Percentiles rank a stretch among this genome's conserved stretches.
phyloP scores from a whole-genome alignment of 2,888 invertebrate species.

The Orthonychiurus folsomi region DNA sequence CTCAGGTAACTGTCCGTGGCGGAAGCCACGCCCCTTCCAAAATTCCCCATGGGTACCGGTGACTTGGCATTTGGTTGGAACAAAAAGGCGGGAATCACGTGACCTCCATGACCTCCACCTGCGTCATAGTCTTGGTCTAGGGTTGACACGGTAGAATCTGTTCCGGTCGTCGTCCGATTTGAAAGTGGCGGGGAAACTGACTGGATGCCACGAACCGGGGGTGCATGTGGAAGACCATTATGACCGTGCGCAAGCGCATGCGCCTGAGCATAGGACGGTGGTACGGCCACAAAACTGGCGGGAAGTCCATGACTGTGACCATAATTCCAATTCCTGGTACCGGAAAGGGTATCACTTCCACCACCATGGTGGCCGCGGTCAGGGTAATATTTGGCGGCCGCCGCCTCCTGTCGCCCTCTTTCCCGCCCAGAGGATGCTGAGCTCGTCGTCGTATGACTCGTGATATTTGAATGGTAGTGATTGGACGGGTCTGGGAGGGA shows the following conservation, averaged over 20 bases:
- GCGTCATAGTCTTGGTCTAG: background rate
- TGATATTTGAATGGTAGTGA: constrained; percentile 38
- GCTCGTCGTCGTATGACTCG: constrained; percentile 37
- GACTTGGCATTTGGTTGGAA: constrained; percentile 19
- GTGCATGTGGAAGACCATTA: background rate
- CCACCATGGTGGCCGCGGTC: background rate
- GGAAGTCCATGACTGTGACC: background rate
- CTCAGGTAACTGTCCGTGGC: constrained; percentile 39
- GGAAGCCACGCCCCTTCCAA: constrained; percentile 7
- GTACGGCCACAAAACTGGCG: background rate
- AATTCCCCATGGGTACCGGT: constrained; percentile 16
- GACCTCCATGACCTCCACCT: background rate
- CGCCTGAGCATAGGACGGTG: background rate
- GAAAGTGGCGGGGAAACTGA: constrained; percentile 13
- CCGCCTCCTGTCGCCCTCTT: background rate
- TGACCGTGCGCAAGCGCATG: background rate
- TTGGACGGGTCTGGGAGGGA: constrained; percentile 42
- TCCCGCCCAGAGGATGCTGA: constrained; percentile 24
- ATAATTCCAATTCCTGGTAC: background rate
- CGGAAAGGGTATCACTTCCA: background rate
- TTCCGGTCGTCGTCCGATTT: constrained; percentile 2
- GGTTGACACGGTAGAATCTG: background rate
- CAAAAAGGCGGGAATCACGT: constrained; percentile 7
- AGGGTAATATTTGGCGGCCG: background rate
- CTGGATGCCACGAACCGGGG: background rate